Evolutionary conservation across 2,113 vertebrate species (phyloP).

Genomic region (Brachypodius melanocephalos): DNA sequence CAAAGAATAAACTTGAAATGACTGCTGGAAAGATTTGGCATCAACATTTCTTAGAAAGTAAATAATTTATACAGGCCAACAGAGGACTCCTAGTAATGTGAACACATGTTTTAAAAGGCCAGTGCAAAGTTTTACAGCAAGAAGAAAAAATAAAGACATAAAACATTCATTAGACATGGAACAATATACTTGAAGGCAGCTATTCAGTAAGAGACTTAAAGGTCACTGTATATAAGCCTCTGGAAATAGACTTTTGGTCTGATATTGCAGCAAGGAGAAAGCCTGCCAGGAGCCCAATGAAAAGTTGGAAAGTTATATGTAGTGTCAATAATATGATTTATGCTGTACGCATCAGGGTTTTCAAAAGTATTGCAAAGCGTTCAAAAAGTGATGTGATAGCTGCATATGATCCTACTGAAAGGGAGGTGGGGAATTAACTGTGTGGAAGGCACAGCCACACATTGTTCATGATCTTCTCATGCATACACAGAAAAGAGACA

Average conservation of each 20-base stretch:
- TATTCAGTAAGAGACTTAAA: not conserved
- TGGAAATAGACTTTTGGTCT: not conserved
- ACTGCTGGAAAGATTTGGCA: not conserved
- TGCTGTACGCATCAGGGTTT: not conserved
- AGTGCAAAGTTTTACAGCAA: not conserved
- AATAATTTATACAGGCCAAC: not conserved
- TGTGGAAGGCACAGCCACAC: not conserved
- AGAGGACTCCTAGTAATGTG: not conserved
- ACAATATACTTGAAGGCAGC: not conserved
- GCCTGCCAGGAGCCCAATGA: not conserved
- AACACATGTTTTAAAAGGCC: not conserved
- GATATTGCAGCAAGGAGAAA: not conserved
- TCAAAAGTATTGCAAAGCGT: not conserved
- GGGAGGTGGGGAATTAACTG: not conserved
- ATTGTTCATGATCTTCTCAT: not conserved
- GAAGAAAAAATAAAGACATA: not conserved
- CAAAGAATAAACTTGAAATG: not conserved
- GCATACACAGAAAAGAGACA: not conserved
- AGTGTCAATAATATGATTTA: not conserved
- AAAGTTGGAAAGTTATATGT: not conserved
- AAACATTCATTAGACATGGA: not conserved
- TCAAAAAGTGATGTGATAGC: not conserved
- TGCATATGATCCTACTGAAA: not conserved
- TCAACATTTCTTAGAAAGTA: not conserved
- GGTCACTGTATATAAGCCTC: not conserved